phyloP scores from a whole-genome alignment of 2,113 vertebrate species.

The Connochaetes taurinus region DNA sequence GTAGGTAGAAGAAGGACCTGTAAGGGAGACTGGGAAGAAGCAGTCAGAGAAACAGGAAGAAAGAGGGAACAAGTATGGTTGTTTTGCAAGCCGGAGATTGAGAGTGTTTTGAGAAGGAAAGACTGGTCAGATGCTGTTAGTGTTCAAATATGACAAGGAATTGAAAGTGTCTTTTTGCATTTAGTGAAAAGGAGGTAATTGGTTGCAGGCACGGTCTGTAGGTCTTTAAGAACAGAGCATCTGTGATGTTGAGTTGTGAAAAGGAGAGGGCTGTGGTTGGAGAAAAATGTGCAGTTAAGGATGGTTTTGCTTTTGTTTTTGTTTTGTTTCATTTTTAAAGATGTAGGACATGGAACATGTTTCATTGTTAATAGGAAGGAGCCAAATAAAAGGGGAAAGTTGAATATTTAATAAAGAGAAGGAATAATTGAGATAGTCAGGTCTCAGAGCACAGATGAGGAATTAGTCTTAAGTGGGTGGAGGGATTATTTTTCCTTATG shows the following conservation, averaged over 20 bases:
- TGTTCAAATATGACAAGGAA: slow-evolving; percentile 43
- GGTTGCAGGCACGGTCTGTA: background rate
- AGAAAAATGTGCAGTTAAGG: slow-evolving; percentile 9
- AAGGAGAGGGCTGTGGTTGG: background rate
- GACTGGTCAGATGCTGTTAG: slow-evolving; percentile 19
- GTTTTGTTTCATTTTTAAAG: slow-evolving; percentile 38
- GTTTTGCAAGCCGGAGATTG: background rate
- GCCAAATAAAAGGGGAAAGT: background rate
- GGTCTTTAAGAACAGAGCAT: background rate
- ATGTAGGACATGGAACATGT: background rate
- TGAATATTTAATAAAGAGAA: background rate
- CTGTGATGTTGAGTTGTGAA: background rate
- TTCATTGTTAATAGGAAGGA: background rate
- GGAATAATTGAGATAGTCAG: background rate
- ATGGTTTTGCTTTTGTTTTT: slow-evolving; percentile 47
- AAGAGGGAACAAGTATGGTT: background rate
- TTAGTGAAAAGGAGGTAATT: slow-evolving; percentile 34
- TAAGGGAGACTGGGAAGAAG: background rate
- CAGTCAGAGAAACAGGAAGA: background rate
- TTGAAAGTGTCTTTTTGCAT: slow-evolving; percentile 38
- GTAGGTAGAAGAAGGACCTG: background rate
- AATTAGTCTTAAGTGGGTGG: background rate
- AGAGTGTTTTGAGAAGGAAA: slow-evolving; percentile 35
- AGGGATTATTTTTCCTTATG: background rate
- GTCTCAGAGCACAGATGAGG: background rate